A percentile compares a stretch with the other conserved stretches of the same genome.
Evolutionary conservation across 1,140 invertebrate species (phyloP).

Genomic region (Belonocnema kinseyi): DNA sequence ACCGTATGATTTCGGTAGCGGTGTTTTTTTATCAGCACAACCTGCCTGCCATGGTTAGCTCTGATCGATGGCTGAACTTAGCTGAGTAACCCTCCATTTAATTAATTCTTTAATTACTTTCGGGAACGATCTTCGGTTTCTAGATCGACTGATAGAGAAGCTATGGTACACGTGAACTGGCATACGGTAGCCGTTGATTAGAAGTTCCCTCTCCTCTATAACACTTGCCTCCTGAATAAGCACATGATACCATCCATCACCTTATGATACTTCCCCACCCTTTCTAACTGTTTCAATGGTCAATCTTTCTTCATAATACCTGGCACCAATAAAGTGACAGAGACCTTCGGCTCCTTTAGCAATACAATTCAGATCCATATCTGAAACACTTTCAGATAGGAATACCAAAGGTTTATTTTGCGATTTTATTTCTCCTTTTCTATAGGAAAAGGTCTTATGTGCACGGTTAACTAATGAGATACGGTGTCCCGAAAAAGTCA

Average conservation of each 20-base stretch:
- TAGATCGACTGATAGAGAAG: background rate
- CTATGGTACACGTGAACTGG: background rate
- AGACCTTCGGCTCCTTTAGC: background rate
- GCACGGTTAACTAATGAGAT: too few species aligned
- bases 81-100: constrained; percentile 61
- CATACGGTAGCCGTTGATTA: constrained; percentile 26
- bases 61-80: constrained; percentile 55
- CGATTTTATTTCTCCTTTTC: too few species aligned
- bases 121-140: constrained; percentile 46
- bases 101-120: constrained; percentile 63
- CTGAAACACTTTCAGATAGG: background rate
- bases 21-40: constrained; percentile 47
- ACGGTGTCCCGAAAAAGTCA: too few species aligned
- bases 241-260: background rate
- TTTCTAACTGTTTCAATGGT: background rate
- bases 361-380: constrained; percentile 1
- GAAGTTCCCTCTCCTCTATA: background rate
- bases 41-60: constrained; percentile 46
- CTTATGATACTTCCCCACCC: background rate
- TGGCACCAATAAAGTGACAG: background rate
- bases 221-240: background rate
- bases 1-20: constrained; percentile 52
- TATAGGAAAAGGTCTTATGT: too few species aligned
- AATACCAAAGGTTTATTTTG: too few species aligned
- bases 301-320: constrained; percentile 5